Evolutionary conservation across 2,888 invertebrate species (phyloP), one percentile per base, ranked within the genome.

Genomic region (Lysandra bellargus): DNA sequence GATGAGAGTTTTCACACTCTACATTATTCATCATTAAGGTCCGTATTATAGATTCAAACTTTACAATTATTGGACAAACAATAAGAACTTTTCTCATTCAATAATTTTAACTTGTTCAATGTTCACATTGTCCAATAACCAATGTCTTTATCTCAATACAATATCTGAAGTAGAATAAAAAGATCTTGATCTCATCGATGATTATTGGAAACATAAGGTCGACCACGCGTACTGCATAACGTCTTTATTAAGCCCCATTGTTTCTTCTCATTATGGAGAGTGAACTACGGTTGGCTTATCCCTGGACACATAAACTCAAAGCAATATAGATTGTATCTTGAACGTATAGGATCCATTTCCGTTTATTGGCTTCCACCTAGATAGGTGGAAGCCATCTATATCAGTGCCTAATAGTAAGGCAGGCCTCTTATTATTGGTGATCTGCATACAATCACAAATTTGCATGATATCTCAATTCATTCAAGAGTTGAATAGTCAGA

Each of bases 391-490:
- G n/a, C n/a, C n/a, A 76, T 30, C 72, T 53, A 57, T 74, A 80
- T 78, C 75, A 30, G 57, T 79, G 33, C 72, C 74, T 61, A 61
- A 79, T 75, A 44, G 74, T 79, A 33, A 61, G 79, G 79, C 73
- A 79, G 83, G 83, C 81, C 84, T 89, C 90, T 90, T 92, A 93
- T 93, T 93, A 94, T 91, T 88, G 88, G 84, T 86, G 86, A 94
- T 94, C 92, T 94, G 91, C 94, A 94, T 94, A 94, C 94, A 94
- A 94, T 94, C 90, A 90, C 82, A 85, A 84, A 94, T 94, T 94
- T 90, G 89, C 94, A 94, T 94, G 93, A 94, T 94, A 94, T 91
- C 94, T 94, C 94, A 94, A 94, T 94, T 91, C 90, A 88, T 90
- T 92, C 90, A 88, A 87, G 89, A 89, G 91, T 90, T 88, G 86